Evolutionary conservation across 2,888 invertebrate genomes (phyloP).

Genomic region (Poecilobothrus nobilitatus): DNA sequence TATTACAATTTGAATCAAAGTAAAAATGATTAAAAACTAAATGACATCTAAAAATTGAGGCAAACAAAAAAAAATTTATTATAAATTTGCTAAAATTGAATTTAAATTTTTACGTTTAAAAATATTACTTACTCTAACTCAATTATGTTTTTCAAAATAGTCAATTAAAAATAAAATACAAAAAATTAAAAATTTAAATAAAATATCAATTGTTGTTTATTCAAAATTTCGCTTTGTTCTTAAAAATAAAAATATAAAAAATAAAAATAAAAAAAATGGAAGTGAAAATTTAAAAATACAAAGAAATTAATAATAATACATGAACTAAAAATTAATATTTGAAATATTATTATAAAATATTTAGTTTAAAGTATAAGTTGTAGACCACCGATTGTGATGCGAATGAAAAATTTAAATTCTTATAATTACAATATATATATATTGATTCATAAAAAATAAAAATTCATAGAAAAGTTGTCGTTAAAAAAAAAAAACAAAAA

Average conservation of each 20-base stretch:
- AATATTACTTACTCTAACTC: too few relatives aligned
- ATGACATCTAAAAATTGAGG: too few relatives aligned
- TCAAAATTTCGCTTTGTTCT: not conserved
- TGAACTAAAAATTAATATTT: not conserved
- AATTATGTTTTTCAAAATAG: not conserved
- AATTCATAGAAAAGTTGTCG: not conserved
- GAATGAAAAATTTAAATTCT: not conserved
- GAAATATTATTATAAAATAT: not conserved
- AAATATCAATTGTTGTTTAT: not conserved
- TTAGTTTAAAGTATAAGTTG: not conserved
- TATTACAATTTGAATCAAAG: too few relatives aligned
- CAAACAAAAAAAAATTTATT: too few relatives aligned
- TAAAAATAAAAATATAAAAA: not conserved
- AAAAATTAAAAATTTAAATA: not conserved
- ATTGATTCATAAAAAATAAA: too few relatives aligned
- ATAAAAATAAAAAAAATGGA: not conserved
- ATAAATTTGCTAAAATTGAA: too few relatives aligned
- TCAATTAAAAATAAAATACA: not conserved
- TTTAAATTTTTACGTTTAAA: too few relatives aligned
- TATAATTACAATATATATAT: not conserved
- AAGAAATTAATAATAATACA: not conserved
- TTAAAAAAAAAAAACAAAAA: not conserved
- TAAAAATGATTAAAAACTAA: too few relatives aligned
- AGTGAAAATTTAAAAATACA: not conserved
- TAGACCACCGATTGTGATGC: conserved; percentile 6